Percentiles rank a stretch among this genome's conserved stretches.
phyloP scores from a whole-genome alignment of 2,888 invertebrate species.

The Macrophya alboannulata region DNA sequence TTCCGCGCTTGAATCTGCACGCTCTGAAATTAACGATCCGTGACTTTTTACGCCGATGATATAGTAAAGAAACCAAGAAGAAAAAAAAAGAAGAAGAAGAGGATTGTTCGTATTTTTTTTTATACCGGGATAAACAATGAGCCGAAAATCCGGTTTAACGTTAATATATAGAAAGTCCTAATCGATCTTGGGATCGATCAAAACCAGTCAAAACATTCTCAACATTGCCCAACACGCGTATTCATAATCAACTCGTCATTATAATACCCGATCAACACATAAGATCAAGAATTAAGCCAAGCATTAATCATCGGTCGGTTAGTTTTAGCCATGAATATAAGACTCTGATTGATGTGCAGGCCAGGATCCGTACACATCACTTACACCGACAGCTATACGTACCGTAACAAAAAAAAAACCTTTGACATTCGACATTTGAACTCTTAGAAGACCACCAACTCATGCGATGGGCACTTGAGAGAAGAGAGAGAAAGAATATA shows the following conservation, averaged over 20 bases:
- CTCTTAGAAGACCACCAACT: background rate
- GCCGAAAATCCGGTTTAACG: background rate
- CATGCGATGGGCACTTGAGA: background rate
- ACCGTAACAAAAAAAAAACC: background rate
- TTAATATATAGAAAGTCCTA: background rate
- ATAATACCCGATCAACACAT: conserved; percentile 16
- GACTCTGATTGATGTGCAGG: background rate
- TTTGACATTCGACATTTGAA: conserved; percentile 10
- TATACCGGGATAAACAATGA: background rate
- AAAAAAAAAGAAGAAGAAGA: background rate
- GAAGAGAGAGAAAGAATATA: background rate
- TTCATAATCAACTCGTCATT: conserved; percentile 31
- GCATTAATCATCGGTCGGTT: conserved; percentile 11
- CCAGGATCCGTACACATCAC: background rate
- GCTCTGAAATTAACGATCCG: background rate
- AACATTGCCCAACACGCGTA: background rate
- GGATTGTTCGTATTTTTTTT: too few species aligned
- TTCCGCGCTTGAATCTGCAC: background rate
- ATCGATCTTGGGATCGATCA: background rate
- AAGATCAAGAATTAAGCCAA: background rate
- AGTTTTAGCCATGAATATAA: background rate
- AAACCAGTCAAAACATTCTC: conserved; percentile 21
- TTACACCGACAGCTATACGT: background rate
- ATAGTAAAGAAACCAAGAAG: background rate
- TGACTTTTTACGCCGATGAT: background rate